Percentiles rank a stretch among this genome's conserved stretches.
These are phyloP conservation scores for Bombus sylvicola DNA, from an alignment of 1,140 invertebrate species.

Conservation along the genomic window DNA sequence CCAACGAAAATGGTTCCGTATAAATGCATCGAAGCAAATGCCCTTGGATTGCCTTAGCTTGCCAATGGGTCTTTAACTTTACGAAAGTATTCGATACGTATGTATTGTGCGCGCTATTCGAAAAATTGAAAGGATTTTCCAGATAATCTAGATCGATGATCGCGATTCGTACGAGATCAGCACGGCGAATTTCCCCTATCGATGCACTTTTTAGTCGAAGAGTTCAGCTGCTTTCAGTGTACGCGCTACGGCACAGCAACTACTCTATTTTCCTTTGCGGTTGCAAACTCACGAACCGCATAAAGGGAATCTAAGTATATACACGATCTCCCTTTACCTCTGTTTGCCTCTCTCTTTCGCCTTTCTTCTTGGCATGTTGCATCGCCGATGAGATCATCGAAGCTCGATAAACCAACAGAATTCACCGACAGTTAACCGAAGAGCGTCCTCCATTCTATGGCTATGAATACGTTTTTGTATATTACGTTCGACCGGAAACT, in stretches of 20 bases:
- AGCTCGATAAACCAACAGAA: conserved; percentile 37
- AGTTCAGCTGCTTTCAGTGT: neutral
- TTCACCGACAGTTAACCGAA: conserved; percentile 28
- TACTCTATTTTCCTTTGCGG: conserved; percentile 44
- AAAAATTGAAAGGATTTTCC: too few species aligned
- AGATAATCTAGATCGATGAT: too few species aligned
- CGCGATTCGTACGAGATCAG: too few species aligned
- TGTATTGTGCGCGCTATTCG: too few species aligned
- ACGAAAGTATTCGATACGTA: too few species aligned
- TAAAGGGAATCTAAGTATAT: conserved; percentile 8
- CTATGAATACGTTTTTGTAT: neutral
- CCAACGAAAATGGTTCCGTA: too few species aligned
- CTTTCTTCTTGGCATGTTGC: conserved; percentile 16
- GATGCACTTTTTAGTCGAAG: neutral
- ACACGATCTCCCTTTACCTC: neutral
- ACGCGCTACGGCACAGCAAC: neutral
- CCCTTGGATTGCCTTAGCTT: too few species aligned
- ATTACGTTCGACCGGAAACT: neutral
- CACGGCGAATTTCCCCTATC: neutral
- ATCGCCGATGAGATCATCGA: conserved; percentile 20
- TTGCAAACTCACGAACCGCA: conserved; percentile 21
- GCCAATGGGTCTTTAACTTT: too few species aligned
- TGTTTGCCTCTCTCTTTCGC: neutral
- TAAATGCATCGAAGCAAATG: too few species aligned
- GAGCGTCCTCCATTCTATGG: conserved; percentile 4